phyloP scores from a whole-genome alignment of 2,113 vertebrate genomes.

The Pristiophorus japonicus region DNA sequence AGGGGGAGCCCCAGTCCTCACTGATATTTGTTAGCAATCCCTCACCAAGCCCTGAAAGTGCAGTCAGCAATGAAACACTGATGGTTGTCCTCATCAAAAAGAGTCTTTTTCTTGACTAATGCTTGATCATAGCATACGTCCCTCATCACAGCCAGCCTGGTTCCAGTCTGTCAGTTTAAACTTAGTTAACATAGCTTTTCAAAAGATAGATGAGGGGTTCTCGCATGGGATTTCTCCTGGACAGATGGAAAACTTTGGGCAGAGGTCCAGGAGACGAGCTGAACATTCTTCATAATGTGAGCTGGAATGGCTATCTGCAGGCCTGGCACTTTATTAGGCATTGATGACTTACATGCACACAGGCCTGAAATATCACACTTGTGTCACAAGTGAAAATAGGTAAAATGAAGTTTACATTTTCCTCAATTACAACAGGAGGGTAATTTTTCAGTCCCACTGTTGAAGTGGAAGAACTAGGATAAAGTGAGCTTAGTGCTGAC shows the following conservation, averaged over 20 bases:
- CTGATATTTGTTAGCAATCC: no score
- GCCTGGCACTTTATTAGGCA: not conserved
- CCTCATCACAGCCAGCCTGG: not conserved
- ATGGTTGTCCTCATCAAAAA: not conserved
- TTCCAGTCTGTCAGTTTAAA: not conserved
- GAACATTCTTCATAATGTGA: not conserved
- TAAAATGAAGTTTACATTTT: not conserved
- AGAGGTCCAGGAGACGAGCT: not conserved
- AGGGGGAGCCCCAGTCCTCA: no score
- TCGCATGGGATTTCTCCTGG: not conserved
- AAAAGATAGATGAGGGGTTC: not conserved
- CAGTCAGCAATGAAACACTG: not conserved
- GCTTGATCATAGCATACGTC: not conserved
- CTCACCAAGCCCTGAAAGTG: not conserved
- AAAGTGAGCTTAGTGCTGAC: not conserved
- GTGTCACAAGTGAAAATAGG: not conserved
- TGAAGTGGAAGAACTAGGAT: not conserved
- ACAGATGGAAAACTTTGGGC: not conserved
- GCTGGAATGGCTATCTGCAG: not conserved
- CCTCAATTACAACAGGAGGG: not conserved
- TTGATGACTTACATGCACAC: not conserved
- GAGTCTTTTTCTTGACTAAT: not conserved
- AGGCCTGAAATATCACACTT: not conserved
- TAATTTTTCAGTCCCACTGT: not conserved
- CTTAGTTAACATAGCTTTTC: not conserved